Conservation (phyloP, 2,888 invertebrate species). For the Sepiola atlantica region DNA sequence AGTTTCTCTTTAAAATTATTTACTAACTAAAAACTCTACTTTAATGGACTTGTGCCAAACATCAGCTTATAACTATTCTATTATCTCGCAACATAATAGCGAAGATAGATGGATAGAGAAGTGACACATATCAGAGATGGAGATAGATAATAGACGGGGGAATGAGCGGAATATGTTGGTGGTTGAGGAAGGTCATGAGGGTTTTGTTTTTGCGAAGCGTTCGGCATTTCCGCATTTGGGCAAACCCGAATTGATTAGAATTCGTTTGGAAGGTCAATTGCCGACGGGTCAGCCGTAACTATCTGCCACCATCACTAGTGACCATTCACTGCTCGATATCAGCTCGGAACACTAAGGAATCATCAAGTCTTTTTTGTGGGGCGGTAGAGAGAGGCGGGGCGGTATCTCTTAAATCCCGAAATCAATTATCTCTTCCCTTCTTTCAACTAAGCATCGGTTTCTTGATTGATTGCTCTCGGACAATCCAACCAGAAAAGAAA, state of each 20-base stretch:
- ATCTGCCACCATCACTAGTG: background rate
- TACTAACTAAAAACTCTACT: background rate
- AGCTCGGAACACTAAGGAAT: background rate
- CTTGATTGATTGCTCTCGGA: background rate
- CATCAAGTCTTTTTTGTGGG: too few species aligned
- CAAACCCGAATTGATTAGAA: background rate
- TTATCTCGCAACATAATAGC: background rate
- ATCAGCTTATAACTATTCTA: background rate
- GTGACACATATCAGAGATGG: background rate
- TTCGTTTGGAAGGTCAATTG: background rate
- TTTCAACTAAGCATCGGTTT: background rate
- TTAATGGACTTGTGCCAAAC: background rate
- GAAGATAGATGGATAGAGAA: background rate
- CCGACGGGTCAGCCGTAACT: background rate
- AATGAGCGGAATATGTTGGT: background rate
- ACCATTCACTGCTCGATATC: background rate
- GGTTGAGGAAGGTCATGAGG: background rate
- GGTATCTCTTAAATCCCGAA: background rate
- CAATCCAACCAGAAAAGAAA: background rate
- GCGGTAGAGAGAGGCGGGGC: too few species aligned
- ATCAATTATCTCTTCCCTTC: background rate
- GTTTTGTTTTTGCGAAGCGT: background rate
- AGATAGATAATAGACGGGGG: background rate
- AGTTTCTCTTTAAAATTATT: background rate
- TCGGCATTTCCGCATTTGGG: background rate